Conservation (phyloP, 2,888 invertebrate species). For the Chromoteleia sp. region DNA sequence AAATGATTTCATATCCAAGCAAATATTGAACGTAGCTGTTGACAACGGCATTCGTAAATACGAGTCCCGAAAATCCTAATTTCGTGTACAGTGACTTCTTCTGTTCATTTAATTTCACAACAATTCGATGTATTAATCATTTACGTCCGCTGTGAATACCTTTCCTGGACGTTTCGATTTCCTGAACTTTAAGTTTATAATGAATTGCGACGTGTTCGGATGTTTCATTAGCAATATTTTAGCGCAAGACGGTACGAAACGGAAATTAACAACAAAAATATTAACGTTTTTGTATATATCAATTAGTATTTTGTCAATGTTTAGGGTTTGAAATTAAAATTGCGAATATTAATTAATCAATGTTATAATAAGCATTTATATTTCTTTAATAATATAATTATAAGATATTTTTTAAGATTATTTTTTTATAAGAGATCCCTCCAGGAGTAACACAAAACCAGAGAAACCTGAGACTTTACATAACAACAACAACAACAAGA, state of each 20-base stretch:
- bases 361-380: too few species aligned
- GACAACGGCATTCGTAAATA: not conserved
- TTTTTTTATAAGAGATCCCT: too few species aligned
- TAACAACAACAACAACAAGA: too few species aligned
- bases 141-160: not conserved
- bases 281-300: not conserved
- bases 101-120: not conserved
- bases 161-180: not conserved
- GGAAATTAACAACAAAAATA: too few species aligned
- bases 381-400: too few species aligned
- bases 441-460: too few species aligned
- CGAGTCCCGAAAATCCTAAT: not conserved
- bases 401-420: too few species aligned
- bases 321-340: too few species aligned
- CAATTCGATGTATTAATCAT: not conserved
- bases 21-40: conserved; percentile 3
- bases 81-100: not conserved
- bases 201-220: not conserved
- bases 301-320: too few species aligned
- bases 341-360: too few species aligned
- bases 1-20: not conserved
- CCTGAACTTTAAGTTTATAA: not conserved
- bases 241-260: not conserved
- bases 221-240: conserved; percentile 1
- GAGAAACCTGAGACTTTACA: too few species aligned